Conservation (phyloP, 2,888 invertebrate genomes). For the Tetramorium bicarinatum region DNA sequence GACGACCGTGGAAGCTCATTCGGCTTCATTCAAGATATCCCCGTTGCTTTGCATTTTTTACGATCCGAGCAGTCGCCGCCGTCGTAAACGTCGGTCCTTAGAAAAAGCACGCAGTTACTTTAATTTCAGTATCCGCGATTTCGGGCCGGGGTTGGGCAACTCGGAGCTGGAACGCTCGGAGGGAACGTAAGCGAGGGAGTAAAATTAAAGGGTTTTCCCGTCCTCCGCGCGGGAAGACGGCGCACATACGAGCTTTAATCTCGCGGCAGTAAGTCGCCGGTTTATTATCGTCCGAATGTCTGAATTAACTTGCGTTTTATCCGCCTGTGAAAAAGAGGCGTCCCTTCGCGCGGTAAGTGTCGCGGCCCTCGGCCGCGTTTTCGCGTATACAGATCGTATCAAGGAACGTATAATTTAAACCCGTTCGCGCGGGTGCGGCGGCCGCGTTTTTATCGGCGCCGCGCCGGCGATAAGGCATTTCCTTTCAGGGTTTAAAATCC, state of each 20-base stretch:
- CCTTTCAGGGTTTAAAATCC: conserved; percentile 22
- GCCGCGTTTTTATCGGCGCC: conserved; percentile 23
- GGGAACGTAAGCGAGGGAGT: background rate
- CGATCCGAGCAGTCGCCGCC: conserved; percentile 47
- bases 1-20: conserved; percentile 7
- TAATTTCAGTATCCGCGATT: conserved; percentile 61
- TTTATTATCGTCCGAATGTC: conserved; percentile 69
- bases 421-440: background rate
- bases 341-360: conserved; percentile 41
- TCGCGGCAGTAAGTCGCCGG: conserved; percentile 60
- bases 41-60: conserved; percentile 55
- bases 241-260: conserved; percentile 65
- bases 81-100: conserved; percentile 59
- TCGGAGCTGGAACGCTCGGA: background rate
- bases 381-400: conserved; percentile 45
- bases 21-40: conserved; percentile 42
- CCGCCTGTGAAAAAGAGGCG: conserved; percentile 53
- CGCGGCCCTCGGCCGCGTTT: conserved; percentile 22
- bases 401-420: conserved; percentile 46
- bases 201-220: background rate
- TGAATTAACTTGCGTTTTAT: conserved; percentile 62
- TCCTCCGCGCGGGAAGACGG: conserved; percentile 38
- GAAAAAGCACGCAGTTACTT: conserved; percentile 64
- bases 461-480: conserved; percentile 30
- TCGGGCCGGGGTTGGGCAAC: background rate